phyloP scores from a whole-genome alignment of 2,888 invertebrate species.

The Drosophila paucipuncta region DNA sequence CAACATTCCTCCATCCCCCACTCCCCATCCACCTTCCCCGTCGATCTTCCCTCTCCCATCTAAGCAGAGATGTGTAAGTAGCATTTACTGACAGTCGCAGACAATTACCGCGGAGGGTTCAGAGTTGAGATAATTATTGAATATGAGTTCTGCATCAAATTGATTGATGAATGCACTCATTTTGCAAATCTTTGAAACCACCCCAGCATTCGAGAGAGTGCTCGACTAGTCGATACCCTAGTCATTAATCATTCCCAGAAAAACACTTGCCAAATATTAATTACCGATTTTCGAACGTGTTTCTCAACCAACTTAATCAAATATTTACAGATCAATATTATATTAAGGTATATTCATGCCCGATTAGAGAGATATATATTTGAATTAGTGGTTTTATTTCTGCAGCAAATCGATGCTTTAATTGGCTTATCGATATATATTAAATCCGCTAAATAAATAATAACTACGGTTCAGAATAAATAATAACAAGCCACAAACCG shows the following conservation, averaged over 20 bases:
- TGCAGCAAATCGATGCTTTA: background rate
- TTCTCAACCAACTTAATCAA: background rate
- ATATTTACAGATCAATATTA: background rate
- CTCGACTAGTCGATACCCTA: background rate
- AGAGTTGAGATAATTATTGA: constrained; percentile 28
- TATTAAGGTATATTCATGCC: background rate
- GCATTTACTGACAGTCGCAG: constrained; percentile 43
- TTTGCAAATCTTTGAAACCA: background rate
- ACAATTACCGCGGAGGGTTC: constrained; percentile 45
- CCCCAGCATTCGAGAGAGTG: background rate
- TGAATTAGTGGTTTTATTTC: background rate
- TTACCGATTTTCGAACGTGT: background rate
- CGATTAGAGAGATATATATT: background rate
- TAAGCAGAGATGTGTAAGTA: background rate
- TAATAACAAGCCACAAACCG: accelerated
- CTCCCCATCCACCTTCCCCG: accelerated
- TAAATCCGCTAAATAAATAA: background rate
- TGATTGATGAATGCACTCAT: constrained; percentile 49
- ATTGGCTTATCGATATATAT: no score
- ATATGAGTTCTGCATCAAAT: constrained; percentile 13
- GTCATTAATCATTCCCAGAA: background rate
- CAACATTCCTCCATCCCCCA: constrained; percentile 33
- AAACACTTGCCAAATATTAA: background rate
- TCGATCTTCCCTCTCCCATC: no score
- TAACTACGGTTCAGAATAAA: background rate